Evolutionary conservation across 2,113 vertebrate species (phyloP), one percentile per base, ranked within the genome.

Genomic region (Sinocyclocheilus maitianheensis): DNA sequence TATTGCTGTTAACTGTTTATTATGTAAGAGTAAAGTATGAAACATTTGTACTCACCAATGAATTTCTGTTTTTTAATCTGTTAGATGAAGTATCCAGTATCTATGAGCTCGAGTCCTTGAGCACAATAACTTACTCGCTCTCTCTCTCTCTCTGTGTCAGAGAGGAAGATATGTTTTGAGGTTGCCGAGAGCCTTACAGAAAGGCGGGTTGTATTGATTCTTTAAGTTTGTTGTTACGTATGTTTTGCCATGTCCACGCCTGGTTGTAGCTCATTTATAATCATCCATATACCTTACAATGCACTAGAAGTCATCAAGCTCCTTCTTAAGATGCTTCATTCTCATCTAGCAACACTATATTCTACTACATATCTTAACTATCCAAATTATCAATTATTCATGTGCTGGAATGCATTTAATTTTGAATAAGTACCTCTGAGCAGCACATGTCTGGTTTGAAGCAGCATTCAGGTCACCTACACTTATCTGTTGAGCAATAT

Each of bases 201-300:
- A 83, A 74, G 69, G 82, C 69, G 22, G 30, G 67, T 43, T 60
- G 26, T 84, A 84, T 84, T 84, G 67, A 74, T 43, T 84, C 55
- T 74, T 71, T 43, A 11, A 71, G 46, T 14, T 3, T 63, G 65
- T 6, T 40, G 11, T 74, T 58, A n/a, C 4, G 9, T 69, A n/a
- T 78, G 78, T 22, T 53, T 14, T 69, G 62, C 24, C 2, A 8
- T 69, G 46, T 18, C 20, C 34, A 53, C 22, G 11, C 65, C 20
- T 16, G 2, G 26, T 62, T 16, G 3, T 18, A 10, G 12, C 63
- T 48, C 14, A n/a, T 82, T 4, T 72, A 34, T 55, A 74, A 55
- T 40, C 40, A 46, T 4, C 46, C 10, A 71, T 53, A 8, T 71
- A 26, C 30, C 30, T 30, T 8, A 37, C 3, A 83, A 55, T 16